A percentile compares a stretch with the other conserved stretches of the same genome.
Evolutionary conservation across 2,888 invertebrate species (phyloP).

Genomic region (Catocala sponsa): DNA sequence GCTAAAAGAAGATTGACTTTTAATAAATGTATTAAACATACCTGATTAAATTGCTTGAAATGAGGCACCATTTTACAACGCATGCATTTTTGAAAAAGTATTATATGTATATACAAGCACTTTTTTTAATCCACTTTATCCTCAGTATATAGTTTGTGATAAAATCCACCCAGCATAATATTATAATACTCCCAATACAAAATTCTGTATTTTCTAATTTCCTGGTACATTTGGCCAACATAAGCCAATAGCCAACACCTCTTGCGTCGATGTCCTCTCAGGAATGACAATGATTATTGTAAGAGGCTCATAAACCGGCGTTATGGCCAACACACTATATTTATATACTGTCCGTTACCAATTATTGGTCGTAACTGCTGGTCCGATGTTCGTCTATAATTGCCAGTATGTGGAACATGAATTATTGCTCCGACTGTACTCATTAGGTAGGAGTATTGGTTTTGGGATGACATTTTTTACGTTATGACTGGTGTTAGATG

Average conservation of each 20-base stretch:
- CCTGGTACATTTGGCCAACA: neutral
- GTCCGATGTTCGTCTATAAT: slow-evolving; percentile 83
- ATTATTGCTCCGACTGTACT: slow-evolving; percentile 36
- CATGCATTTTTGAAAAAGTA: no score
- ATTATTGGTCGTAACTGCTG: slow-evolving; percentile 82
- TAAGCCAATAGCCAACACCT: slow-evolving; percentile 11
- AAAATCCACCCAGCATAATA: no score
- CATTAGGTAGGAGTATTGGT: slow-evolving; percentile 29
- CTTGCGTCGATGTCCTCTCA: slow-evolving; percentile 56
- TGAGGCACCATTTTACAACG: no score
- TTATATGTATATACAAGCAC: no score
- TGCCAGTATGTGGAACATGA: slow-evolving; percentile 60
- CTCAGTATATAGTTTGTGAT: no score
- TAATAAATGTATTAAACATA: no score
- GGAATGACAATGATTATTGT: slow-evolving; percentile 82
- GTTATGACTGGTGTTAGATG: neutral
- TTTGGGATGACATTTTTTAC: slow-evolving; percentile 19
- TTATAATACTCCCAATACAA: no score
- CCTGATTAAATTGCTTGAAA: no score
- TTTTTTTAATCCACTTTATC: no score
- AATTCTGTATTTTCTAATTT: no score
- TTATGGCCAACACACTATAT: slow-evolving; percentile 74
- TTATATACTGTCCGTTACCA: slow-evolving; percentile 79
- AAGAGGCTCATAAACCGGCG: slow-evolving; percentile 80
- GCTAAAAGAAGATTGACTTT: no score